phyloP scores from a whole-genome alignment of 2,888 invertebrate species.

The Drosophila greeni region DNA sequence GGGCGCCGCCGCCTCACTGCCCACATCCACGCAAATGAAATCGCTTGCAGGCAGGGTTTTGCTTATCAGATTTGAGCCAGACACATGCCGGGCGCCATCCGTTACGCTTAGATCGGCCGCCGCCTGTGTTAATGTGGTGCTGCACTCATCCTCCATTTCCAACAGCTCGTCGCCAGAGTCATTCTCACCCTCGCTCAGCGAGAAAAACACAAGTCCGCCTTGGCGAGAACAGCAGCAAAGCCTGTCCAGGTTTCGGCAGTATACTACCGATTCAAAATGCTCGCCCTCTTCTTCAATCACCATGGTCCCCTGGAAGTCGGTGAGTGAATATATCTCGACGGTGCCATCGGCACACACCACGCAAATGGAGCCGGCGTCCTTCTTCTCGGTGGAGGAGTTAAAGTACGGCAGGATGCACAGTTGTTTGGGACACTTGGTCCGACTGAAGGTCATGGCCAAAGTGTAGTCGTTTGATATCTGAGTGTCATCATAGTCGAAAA shows the following conservation, averaged over 20 bases:
- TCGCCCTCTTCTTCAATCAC: constrained; percentile 84
- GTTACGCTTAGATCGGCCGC: constrained; percentile 70
- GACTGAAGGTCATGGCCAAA: constrained; percentile 81
- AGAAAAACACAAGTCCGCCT: constrained; percentile 90
- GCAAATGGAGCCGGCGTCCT: constrained; percentile 83
- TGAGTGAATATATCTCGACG: constrained; percentile 85
- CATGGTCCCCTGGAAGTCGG: constrained; percentile 84
- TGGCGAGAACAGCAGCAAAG: constrained; percentile 90
- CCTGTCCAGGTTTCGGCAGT: constrained; percentile 92
- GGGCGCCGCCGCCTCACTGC: constrained; percentile 31
- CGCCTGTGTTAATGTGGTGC: constrained; percentile 62
- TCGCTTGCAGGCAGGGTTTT: constrained; percentile 28
- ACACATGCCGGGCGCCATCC: constrained; percentile 58
- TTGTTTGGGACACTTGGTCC: constrained; percentile 84
- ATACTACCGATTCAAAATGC: constrained; percentile 89
- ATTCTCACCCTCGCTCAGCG: constrained; percentile 85
- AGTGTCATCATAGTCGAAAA: constrained; percentile 71
- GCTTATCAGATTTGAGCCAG: constrained; percentile 16
- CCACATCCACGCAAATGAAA: constrained; percentile 47
- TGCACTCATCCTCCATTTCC: constrained; percentile 83
- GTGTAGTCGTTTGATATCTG: constrained; percentile 75
- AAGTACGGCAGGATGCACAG: constrained; percentile 83
- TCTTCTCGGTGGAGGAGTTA: constrained; percentile 34
- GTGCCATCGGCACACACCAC: constrained; percentile 87
- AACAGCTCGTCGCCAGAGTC: constrained; percentile 84